Conservation (phyloP, 2,113 vertebrate genomes). For the Jacana jacana region DNA sequence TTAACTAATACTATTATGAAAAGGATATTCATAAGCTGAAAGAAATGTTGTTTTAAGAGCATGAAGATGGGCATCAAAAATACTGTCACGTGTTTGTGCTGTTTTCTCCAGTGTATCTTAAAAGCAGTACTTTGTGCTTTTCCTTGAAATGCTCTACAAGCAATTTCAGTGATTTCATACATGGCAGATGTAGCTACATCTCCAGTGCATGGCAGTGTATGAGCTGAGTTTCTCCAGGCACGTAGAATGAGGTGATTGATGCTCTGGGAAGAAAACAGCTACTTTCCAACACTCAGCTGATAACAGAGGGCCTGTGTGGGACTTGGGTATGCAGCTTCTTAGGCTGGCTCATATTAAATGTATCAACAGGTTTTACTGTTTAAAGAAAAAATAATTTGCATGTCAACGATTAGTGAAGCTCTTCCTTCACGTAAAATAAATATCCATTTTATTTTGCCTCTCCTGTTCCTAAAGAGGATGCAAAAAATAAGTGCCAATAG, state of each 20-base stretch:
- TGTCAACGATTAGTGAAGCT: background rate
- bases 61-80: background rate
- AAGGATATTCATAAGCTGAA: background rate
- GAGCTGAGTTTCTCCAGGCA: background rate
- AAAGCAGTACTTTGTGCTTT: background rate
- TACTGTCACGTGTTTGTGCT: background rate
- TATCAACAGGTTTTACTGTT: background rate
- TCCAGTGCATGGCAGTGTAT: background rate
- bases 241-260: rapidly evolving
- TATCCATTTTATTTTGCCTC: background rate
- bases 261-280: background rate
- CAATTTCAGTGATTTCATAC: background rate
- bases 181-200: background rate
- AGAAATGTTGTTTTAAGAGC: background rate
- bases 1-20: background rate
- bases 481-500: background rate
- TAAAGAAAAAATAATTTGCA: background rate
- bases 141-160: background rate
- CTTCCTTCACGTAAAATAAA: background rate
- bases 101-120: background rate
- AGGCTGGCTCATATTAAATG: background rate
- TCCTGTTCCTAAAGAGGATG: background rate
- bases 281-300: background rate
- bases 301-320: background rate
- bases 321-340: background rate